These are phyloP conservation scores for Neodiprion pinetum DNA, from an alignment of 1,140 invertebrate genomes.

Conservation along the genomic window DNA sequence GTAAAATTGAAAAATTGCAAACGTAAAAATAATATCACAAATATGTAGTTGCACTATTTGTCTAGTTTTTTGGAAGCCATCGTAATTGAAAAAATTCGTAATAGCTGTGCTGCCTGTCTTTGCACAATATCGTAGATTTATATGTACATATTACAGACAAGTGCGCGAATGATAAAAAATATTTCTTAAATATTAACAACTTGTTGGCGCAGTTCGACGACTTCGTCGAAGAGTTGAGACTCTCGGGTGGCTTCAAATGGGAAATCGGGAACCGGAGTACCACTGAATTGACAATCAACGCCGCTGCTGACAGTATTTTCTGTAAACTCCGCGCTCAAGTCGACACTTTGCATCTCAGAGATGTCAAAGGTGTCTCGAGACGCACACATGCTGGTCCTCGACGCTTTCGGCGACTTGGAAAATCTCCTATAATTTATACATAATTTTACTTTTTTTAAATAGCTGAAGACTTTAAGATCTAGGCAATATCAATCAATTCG, in stretches of 20 bases:
- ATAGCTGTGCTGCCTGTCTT: no score
- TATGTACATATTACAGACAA: no score
- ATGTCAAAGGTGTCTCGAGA: slow-evolving; percentile 20
- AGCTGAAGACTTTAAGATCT: no score
- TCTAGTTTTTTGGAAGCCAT: neutral
- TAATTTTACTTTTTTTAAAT: slow-evolving; percentile 12
- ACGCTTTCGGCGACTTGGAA: slow-evolving; percentile 24
- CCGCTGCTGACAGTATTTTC: slow-evolving; percentile 16
- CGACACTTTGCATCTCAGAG: slow-evolving; percentile 41
- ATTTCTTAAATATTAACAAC: slow-evolving; percentile 21
- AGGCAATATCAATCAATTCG: no score
- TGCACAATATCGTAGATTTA: no score
- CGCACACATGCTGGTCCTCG: slow-evolving; percentile 11
- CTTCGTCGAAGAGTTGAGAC: slow-evolving; percentile 25
- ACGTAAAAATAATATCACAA: neutral
- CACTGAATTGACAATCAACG: slow-evolving; percentile 14
- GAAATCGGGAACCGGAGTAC: neutral
- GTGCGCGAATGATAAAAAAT: no score
- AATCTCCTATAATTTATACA: slow-evolving; percentile 21
- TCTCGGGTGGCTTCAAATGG: neutral
- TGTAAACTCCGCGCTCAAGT: slow-evolving; percentile 21
- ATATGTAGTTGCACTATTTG: neutral
- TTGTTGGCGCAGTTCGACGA: slow-evolving; percentile 29
- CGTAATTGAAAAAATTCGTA: no score
- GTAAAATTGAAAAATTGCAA: neutral